These are phyloP conservation scores for Phoenicopterus ruber DNA, from an alignment of 2,113 vertebrate genomes.

Conservation along the genomic window DNA sequence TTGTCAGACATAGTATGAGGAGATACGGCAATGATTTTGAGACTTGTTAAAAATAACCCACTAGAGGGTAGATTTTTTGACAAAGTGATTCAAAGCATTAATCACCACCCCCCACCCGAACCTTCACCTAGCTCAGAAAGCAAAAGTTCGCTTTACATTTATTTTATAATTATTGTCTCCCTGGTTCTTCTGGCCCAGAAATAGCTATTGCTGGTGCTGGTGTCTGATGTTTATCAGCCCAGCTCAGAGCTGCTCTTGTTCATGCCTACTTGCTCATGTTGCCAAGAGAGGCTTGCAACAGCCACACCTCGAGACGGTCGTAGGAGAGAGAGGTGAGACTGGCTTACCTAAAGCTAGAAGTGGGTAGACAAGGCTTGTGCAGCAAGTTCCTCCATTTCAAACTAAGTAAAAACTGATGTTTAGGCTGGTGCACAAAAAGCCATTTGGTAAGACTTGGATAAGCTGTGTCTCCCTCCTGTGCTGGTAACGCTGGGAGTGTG, in stretches of 20 bases:
- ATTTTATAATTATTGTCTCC: background rate
- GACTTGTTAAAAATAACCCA: background rate
- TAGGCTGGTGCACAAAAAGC: background rate
- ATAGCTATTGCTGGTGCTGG: background rate
- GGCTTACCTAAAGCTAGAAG: background rate
- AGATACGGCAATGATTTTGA: fast-evolving
- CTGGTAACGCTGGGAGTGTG: background rate
- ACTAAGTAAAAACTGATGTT: background rate
- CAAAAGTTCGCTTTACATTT: background rate
- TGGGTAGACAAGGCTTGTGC: background rate
- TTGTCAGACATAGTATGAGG: background rate
- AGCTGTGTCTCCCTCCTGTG: background rate
- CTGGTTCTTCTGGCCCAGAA: background rate
- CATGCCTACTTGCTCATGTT: background rate
- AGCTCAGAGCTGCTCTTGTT: background rate
- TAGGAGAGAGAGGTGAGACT: background rate
- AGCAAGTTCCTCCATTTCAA: background rate
- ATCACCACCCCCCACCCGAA: fast-evolving
- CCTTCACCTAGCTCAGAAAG: background rate
- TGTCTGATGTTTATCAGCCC: background rate
- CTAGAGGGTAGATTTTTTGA: background rate
- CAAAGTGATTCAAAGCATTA: background rate
- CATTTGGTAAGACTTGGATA: background rate
- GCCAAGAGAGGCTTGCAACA: background rate
- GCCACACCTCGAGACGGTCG: background rate